Conservation (phyloP, 1,140 invertebrate genomes). For the Scaptodrosophila lebanonensis region DNA sequence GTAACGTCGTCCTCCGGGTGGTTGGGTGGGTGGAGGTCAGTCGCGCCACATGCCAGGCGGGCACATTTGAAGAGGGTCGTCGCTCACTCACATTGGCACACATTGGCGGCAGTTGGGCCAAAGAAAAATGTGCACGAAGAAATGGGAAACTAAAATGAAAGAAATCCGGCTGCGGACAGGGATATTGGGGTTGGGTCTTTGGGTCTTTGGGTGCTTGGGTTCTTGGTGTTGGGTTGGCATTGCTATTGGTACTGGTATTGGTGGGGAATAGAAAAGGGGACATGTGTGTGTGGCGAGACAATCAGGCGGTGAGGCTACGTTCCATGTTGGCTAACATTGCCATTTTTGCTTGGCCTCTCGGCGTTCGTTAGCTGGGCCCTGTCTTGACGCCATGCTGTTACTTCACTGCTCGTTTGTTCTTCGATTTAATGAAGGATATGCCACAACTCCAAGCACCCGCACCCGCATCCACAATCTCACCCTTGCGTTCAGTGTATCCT, state of each 20-base stretch:
- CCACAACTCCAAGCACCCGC: slow-evolving; percentile 31
- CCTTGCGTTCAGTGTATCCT: slow-evolving; percentile 11
- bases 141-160: slow-evolving; percentile 75
- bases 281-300: slow-evolving; percentile 41
- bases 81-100: slow-evolving; percentile 48
- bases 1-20: slow-evolving; percentile 25
- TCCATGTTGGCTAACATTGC: slow-evolving; percentile 24
- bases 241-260: slow-evolving; percentile 31
- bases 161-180: slow-evolving; percentile 43
- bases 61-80: slow-evolving; percentile 72
- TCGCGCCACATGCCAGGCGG: slow-evolving; percentile 63
- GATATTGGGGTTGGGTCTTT: neutral
- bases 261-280: slow-evolving; percentile 1
- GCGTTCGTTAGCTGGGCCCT: neutral
- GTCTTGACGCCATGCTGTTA: slow-evolving; percentile 36
- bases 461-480: neutral
- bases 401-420: slow-evolving; percentile 70
- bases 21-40: slow-evolving; percentile 31
- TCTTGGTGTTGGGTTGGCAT: slow-evolving; percentile 10
- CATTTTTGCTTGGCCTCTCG: slow-evolving; percentile 18
- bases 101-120: slow-evolving; percentile 32
- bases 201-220: neutral
- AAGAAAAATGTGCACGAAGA: slow-evolving; percentile 41
- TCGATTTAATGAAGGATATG: slow-evolving; percentile 75
- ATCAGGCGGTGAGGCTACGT: too few relatives aligned